Evolutionary conservation across 1,140 invertebrate genomes (phyloP).

Genomic region (Lordiphosa clarofinis): DNA sequence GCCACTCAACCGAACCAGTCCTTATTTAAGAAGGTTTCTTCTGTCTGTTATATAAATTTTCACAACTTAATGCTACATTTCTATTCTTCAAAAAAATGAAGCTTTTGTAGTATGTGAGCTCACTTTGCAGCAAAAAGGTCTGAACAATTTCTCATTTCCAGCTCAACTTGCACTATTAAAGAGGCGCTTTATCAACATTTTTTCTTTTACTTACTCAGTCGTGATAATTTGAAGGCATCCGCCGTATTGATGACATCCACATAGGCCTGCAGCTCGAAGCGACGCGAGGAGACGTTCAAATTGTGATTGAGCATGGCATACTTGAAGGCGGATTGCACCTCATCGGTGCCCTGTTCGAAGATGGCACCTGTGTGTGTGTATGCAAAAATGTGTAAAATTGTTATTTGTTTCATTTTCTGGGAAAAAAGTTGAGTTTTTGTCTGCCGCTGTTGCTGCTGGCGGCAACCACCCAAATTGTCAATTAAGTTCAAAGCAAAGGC

Average conservation of each 20-base stretch:
- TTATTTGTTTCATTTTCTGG: slow-evolving; percentile 13
- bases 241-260: slow-evolving; percentile 95
- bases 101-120: too few species aligned
- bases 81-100: too few species aligned
- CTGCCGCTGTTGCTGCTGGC: slow-evolving; percentile 19
- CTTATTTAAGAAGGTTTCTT: too few species aligned
- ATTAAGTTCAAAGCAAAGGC: slow-evolving; percentile 73
- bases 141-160: too few species aligned
- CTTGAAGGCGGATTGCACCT: slow-evolving; percentile 93
- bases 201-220: slow-evolving; percentile 90
- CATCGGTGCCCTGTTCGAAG: slow-evolving; percentile 93
- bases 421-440: slow-evolving; percentile 32
- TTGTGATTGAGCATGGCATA: slow-evolving; percentile 91
- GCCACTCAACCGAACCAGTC: too few species aligned
- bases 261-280: slow-evolving; percentile 91
- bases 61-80: too few species aligned
- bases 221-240: slow-evolving; percentile 93
- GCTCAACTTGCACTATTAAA: too few species aligned
- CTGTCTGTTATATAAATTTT: too few species aligned
- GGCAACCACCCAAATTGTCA: slow-evolving; percentile 56
- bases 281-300: slow-evolving; percentile 85
- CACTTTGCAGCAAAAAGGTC: too few species aligned
- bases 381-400: slow-evolving; percentile 35
- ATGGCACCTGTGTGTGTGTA: slow-evolving; percentile 86
- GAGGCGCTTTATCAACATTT: too few species aligned